phyloP scores from a whole-genome alignment of 2,113 vertebrate species.

The Rana temporaria region DNA sequence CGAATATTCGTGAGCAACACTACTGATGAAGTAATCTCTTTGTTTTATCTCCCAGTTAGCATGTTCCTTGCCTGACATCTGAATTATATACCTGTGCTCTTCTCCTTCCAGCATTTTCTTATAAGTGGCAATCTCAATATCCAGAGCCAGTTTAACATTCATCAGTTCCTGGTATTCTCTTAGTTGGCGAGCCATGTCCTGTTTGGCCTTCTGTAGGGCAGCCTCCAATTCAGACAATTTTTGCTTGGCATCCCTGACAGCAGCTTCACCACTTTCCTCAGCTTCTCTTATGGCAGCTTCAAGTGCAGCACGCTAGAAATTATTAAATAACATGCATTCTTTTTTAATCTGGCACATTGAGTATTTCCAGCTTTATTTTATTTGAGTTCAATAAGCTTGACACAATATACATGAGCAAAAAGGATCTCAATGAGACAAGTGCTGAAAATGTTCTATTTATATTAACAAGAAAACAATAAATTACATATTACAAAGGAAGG shows the following conservation, averaged over 20 bases:
- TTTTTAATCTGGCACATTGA: background rate
- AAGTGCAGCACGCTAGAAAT: constrained; percentile 62
- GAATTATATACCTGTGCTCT: constrained; percentile 70
- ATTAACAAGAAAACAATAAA: too few relatives aligned
- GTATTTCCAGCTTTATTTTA: background rate
- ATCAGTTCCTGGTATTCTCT: too few relatives aligned
- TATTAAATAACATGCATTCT: background rate
- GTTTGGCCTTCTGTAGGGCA: constrained; percentile 58
- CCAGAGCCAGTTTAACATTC: too few relatives aligned
- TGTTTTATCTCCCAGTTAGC: too few relatives aligned
- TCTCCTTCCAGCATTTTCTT: constrained; percentile 76
- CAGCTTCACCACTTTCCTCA: constrained; percentile 56
- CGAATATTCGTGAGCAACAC: too few relatives aligned
- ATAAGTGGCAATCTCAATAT: too few relatives aligned
- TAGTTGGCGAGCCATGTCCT: too few relatives aligned
- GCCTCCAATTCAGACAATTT: constrained; percentile 65
- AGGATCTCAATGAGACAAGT: too few relatives aligned
- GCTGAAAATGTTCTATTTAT: too few relatives aligned
- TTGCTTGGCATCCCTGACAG: constrained; percentile 47
- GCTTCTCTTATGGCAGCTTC: constrained; percentile 55
- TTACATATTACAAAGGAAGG: too few relatives aligned
- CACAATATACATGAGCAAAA: background rate
- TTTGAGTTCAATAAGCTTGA: background rate
- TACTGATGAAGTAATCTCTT: too few relatives aligned
- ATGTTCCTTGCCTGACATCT: too few relatives aligned